Percentiles rank a stretch among this genome's conserved stretches.
Conservation (phyloP, 2,888 invertebrate genomes). For the Tortricodes alternella region DNA sequence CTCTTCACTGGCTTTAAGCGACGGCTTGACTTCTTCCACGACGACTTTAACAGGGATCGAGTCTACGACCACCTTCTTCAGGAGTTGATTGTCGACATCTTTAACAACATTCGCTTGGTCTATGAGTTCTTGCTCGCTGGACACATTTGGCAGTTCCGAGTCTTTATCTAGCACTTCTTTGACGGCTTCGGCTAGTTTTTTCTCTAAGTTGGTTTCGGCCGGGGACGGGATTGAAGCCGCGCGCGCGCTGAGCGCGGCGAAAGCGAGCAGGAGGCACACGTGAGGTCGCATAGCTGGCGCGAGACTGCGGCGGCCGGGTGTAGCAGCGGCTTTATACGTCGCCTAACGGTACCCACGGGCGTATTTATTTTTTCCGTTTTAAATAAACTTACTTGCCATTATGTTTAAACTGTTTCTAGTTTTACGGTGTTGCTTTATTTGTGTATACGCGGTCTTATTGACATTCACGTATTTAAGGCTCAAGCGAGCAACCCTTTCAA, state of each 20-base stretch:
- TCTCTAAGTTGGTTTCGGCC: conserved; percentile 36
- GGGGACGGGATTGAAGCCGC: conserved; percentile 58
- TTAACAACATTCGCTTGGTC: conserved; percentile 49
- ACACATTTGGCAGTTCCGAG: conserved; percentile 42
- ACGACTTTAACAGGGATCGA: conserved; percentile 65
- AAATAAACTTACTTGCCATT: conserved; percentile 70
- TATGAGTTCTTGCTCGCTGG: conserved; percentile 50
- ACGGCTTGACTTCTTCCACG: conserved; percentile 47
- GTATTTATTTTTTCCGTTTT: conserved; percentile 58
- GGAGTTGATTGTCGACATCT: conserved; percentile 56
- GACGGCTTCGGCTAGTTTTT: conserved; percentile 43
- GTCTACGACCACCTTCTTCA: conserved; percentile 41
- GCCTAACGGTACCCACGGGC: conserved; percentile 64
- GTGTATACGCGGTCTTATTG: no score
- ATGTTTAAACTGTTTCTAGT: conserved; percentile 55
- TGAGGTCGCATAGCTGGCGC: conserved; percentile 66
- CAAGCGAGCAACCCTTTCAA: no score
- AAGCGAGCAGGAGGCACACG: conserved; percentile 57
- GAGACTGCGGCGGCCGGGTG: conserved; percentile 53
- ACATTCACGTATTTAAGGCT: no score
- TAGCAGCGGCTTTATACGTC: conserved; percentile 64
- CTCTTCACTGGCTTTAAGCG: conserved; percentile 40
- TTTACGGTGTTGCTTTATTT: conserved; percentile 22
- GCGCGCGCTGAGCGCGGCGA: conserved; percentile 55
- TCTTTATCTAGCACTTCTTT: conserved; percentile 45